Evolutionary conservation across 1,140 invertebrate genomes (phyloP).

Genomic region (Mycetomoellerius zeteki): DNA sequence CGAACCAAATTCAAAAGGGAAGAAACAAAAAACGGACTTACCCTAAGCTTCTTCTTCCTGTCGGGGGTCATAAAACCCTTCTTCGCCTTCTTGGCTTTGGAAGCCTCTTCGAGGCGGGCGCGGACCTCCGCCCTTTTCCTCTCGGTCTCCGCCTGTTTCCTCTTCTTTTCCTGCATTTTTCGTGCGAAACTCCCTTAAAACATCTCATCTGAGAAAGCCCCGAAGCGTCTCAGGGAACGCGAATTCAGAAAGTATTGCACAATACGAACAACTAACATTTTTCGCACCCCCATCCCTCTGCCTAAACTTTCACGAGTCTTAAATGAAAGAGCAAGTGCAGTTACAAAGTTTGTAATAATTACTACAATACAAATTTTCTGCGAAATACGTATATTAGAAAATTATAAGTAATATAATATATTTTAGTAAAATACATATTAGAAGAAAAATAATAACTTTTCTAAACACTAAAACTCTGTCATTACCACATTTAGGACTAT

Average conservation of each 20-base stretch:
- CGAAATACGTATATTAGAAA: not conserved
- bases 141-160: conserved; percentile 97
- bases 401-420: not conserved
- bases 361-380: not conserved
- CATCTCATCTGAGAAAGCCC: conserved; percentile 65
- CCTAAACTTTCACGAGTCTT: conserved; percentile 21
- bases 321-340: not conserved
- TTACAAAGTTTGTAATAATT: conserved; percentile 3
- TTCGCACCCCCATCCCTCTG: conserved; percentile 12
- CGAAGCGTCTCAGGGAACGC: conserved; percentile 12
- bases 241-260: conserved; percentile 13
- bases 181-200: conserved; percentile 78
- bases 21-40: conserved; percentile 86
- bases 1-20: conserved; percentile 26
- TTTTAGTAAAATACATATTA: not conserved
- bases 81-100: conserved; percentile 98
- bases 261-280: conserved; percentile 42
- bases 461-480: not conserved
- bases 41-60: conserved; percentile 99
- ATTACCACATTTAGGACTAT: not conserved
- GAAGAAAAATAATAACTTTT: not conserved
- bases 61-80: conserved; percentile 99
- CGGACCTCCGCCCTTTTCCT: conserved; percentile 98
- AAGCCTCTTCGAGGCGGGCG: conserved; percentile 97
- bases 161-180: conserved; percentile 94